Percentiles rank a stretch among this genome's conserved stretches.
Evolutionary conservation across 1,140 invertebrate species (phyloP).

Genomic region (Caenorhabditis inopinata): DNA sequence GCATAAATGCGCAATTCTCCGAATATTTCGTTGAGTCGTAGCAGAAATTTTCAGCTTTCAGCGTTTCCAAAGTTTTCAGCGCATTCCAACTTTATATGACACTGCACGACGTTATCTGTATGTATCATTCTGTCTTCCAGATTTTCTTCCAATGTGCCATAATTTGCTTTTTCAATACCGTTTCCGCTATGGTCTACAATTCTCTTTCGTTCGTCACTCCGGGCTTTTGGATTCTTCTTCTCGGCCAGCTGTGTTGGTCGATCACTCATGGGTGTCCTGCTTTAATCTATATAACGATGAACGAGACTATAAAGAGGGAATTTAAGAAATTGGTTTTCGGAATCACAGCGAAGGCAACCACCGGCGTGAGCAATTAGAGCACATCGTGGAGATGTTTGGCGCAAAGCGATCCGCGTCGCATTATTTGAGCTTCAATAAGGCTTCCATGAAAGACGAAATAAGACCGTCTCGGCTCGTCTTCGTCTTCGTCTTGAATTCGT

Average conservation of each 20-base stretch:
- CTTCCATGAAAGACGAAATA: no score
- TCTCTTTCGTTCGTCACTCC: conserved; percentile 23
- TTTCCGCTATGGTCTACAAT: conserved; percentile 38
- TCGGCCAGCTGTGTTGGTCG: conserved; percentile 35
- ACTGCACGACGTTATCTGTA: neutral
- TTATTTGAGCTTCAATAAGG: no score
- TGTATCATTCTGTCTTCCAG: neutral
- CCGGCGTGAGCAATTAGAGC: no score
- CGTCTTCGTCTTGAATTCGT: no score
- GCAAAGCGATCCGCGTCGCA: no score
- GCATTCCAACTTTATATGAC: no score
- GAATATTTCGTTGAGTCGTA: no score
- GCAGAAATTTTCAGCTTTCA: no score
- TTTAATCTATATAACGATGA: conserved; percentile 20
- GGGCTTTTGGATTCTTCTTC: conserved; percentile 14
- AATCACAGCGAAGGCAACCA: neutral
- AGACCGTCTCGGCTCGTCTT: no score
- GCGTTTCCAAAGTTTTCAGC: no score
- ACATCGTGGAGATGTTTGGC: no score
- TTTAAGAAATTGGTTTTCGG: neutral
- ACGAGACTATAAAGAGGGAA: neutral
- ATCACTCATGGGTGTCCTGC: conserved; percentile 35
- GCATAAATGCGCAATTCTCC: no score
- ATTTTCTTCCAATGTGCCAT: conserved; percentile 34
- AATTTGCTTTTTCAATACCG: conserved; percentile 36